Evolutionary conservation across 2,797 vertebrate species (phyloP).

Genomic region (Aldrovandia affinis): DNA sequence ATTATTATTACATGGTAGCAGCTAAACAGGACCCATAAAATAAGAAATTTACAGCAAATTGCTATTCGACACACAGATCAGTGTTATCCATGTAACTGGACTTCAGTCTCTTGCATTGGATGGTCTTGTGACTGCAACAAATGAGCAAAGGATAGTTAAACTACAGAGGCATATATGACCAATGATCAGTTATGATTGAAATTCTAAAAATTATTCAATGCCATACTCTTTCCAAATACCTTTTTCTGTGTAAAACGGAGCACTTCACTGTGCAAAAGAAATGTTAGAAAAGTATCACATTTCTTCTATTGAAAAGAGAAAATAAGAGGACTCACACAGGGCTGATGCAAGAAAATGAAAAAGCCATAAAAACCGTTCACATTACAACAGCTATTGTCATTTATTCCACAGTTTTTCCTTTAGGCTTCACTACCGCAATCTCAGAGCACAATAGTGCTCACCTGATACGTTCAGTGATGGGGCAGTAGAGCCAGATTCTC

Average conservation of each 20-base stretch:
- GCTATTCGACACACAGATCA: not conserved
- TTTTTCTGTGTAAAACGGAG: not conserved
- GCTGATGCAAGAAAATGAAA: not conserved
- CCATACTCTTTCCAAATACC: not conserved
- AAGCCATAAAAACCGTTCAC: not conserved
- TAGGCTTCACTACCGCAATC: not conserved
- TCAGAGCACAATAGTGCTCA: conserved; percentile 17
- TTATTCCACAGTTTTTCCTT: not conserved
- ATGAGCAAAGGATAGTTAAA: not conserved
- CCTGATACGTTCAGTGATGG: not conserved
- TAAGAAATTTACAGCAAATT: not conserved
- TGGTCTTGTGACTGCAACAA: not conserved
- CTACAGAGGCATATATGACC: not conserved
- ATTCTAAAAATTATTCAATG: not conserved
- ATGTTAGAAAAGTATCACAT: not conserved
- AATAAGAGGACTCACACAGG: not conserved
- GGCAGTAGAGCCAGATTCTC: conserved; percentile 12
- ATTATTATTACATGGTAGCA: not conserved
- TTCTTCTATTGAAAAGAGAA: not conserved
- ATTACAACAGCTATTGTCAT: not conserved
- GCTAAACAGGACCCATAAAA: not conserved
- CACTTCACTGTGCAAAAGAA: not conserved
- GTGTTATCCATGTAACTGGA: not conserved
- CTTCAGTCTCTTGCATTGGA: not conserved
- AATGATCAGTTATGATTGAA: not conserved